Evolutionary conservation across 2,888 invertebrate species (phyloP), one percentile per base, ranked within the genome.

Genomic region (Leucophora obtusa): DNA sequence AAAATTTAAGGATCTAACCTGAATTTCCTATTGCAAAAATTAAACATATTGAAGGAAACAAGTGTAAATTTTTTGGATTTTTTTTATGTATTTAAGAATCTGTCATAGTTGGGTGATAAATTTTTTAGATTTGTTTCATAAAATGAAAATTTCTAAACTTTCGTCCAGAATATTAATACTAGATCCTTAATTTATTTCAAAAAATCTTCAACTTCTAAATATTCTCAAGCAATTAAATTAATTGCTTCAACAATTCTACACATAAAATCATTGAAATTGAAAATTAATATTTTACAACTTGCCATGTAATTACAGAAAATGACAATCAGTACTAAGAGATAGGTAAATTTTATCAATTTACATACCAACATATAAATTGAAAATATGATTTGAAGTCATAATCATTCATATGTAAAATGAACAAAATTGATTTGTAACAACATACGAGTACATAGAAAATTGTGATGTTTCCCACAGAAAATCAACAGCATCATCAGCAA

Each of bases 381-480:
- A 60, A 66, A 66, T 71, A 77, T 77, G 77, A 77, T 79, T 69
- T 51, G 21, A 24, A 58, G 56, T 59, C 73, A 63, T 69, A 79
- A 69, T 73, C 79, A 69, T 63, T 79, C 79, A 69, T 33, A 79
- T 73, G 79, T 79, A 79, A 79, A 79, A 79, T 79, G 73, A 73
- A 65, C 71, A 78, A 66, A 78, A 66, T 78, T 78, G 77, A 78
- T 78, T 78, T 78, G 71, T 66, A 59, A 53, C 59, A 70, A 33
- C 59, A 35, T 72, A 28, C n/a, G n/a, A n/a, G n/a, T n/a, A n/a
- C 71, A 50, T 47, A 58, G 28, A 43, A 54, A 1, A 33, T 33
- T n/a, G 3, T 73, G 69, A 79, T 73, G 65, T 63, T 58, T 73
- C 53, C 73, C 35, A 14, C 54, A 54, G 38, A 71, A 66, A 71